phyloP scores from a whole-genome alignment of 30 jellyfish, hydroid and myxozoan species.

The Mastigias papua region DNA sequence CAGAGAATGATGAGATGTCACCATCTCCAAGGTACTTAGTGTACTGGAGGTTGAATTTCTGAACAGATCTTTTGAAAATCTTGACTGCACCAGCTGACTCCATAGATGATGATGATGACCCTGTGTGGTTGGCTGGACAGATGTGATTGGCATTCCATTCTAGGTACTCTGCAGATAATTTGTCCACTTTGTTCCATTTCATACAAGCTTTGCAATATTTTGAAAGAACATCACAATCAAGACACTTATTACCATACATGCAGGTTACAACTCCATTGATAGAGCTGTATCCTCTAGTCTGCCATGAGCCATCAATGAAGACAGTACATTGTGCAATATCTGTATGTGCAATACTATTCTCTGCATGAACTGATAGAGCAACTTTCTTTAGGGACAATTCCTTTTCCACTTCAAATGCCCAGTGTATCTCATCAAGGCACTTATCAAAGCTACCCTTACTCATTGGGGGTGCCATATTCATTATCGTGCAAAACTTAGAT shows the following conservation, averaged over 20 bases:
- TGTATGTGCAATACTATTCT: too few species aligned
- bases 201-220: not conserved
- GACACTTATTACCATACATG: not conserved
- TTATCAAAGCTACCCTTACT: conserved; percentile 9
- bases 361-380: too few species aligned
- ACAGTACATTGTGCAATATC: too few species aligned
- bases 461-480: conserved; percentile 16
- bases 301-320: conserved; percentile 38
- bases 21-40: too few species aligned
- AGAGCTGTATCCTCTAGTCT: conserved; percentile 17
- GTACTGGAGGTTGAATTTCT: not conserved
- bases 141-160: conserved; percentile 15
- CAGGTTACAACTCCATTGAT: conserved; percentile 16
- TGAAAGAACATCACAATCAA: conserved; percentile 7
- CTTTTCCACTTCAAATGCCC: conserved; percentile 15
- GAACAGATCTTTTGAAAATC: conserved; percentile 7
- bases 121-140: too few species aligned
- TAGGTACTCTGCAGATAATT: not conserved
- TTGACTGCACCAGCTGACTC: conserved; percentile 22
- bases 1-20: conserved; percentile 5
- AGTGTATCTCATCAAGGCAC: conserved; percentile 15
- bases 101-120: conserved; percentile 24
- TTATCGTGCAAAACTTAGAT: not conserved
- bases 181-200: not conserved
- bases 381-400: too few species aligned